phyloP scores from a whole-genome alignment of 2,888 invertebrate species.

The Phalera bucephala region DNA sequence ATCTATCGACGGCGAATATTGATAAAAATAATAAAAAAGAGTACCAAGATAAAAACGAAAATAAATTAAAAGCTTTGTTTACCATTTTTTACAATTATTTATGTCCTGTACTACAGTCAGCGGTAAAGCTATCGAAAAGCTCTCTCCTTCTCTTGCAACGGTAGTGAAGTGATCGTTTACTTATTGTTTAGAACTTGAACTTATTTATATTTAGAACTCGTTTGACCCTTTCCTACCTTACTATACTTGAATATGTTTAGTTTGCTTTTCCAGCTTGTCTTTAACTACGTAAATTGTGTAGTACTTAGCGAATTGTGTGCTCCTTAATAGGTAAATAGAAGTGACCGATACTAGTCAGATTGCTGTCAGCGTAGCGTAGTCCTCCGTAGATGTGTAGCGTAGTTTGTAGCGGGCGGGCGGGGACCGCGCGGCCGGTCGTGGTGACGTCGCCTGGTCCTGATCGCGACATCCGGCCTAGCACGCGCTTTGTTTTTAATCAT shows the following conservation, averaged over 20 bases:
- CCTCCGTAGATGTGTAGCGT: slow-evolving; percentile 36
- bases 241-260: slow-evolving; percentile 18
- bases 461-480: slow-evolving; percentile 40
- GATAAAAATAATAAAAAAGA: too few species aligned
- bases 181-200: background rate
- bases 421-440: slow-evolving; percentile 44
- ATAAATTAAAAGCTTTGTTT: too few species aligned
- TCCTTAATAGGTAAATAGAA: slow-evolving; percentile 14
- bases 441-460: slow-evolving; percentile 28
- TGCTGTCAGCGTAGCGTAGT: slow-evolving; percentile 23
- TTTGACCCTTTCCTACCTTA: too few species aligned
- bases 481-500: slow-evolving; percentile 57
- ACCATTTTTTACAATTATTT: too few species aligned
- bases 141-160: slow-evolving; percentile 1
- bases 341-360: slow-evolving; percentile 10
- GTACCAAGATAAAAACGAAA: too few species aligned
- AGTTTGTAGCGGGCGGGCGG: slow-evolving; percentile 49
- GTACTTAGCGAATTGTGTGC: slow-evolving; percentile 16
- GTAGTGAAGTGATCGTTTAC: slow-evolving; percentile 9
- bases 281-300: slow-evolving; percentile 28
- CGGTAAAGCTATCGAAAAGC: too few species aligned
- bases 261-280: slow-evolving; percentile 35
- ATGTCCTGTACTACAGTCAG: too few species aligned
- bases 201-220: slow-evolving; percentile 14
- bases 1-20: too few species aligned